These are phyloP conservation scores for Pseudococcus jackbeardsleyi DNA, from an alignment of 2,888 invertebrate genomes.

Conservation along the genomic window DNA sequence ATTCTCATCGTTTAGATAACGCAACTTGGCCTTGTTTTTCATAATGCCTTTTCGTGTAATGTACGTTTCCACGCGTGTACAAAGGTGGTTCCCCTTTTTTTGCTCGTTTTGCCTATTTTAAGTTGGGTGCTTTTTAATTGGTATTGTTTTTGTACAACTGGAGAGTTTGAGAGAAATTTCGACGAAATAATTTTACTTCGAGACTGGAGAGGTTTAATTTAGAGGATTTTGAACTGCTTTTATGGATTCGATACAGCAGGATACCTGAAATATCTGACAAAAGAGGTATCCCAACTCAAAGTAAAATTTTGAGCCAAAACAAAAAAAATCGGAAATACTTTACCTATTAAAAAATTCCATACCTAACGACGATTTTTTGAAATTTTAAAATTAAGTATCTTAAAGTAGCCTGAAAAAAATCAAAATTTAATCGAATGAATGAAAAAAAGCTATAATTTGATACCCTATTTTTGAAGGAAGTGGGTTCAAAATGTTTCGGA, in stretches of 20 bases:
- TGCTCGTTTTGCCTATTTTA: not conserved
- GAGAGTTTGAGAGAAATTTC: not conserved
- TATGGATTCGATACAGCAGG: not conserved
- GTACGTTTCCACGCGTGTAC: not conserved
- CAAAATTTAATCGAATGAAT: too few species aligned
- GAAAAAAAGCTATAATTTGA: too few species aligned
- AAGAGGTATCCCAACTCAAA: too few species aligned
- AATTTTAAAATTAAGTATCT: too few species aligned
- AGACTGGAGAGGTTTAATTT: not conserved
- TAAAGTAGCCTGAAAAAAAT: too few species aligned
- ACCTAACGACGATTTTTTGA: too few species aligned
- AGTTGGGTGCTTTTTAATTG: constrained; percentile 31
- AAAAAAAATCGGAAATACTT: too few species aligned
- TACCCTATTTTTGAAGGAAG: too few species aligned
- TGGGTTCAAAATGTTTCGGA: too few species aligned
- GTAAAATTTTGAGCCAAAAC: too few species aligned
- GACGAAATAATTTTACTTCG: not conserved
- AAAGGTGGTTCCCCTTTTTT: not conserved
- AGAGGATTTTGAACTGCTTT: not conserved
- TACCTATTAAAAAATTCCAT: too few species aligned
- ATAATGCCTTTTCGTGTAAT: constrained; percentile 8
- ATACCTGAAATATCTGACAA: too few species aligned
- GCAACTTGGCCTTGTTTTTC: constrained; percentile 32
- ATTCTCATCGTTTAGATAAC: constrained; percentile 52
- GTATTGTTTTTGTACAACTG: constrained; percentile 24